Evolutionary conservation across 2,888 invertebrate genomes (phyloP), one percentile per base, ranked within the genome.

Genomic region (Strigamia transsilvanica): DNA sequence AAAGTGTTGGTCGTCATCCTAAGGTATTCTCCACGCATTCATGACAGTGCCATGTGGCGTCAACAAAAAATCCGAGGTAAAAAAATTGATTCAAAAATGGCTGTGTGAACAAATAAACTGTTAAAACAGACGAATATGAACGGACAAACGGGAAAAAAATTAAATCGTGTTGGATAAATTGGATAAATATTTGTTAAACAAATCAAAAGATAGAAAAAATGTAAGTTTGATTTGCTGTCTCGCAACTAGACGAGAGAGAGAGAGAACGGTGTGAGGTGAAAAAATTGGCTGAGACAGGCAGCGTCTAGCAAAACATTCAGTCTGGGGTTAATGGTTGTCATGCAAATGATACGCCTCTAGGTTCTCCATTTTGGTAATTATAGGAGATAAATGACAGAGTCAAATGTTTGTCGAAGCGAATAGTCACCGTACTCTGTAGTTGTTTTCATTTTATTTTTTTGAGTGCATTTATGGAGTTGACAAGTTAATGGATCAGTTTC

Each of bases 271-370:
- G n/a, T 34, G 7, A 34, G 7, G 34, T 34, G n/a, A n/a, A 34
- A 34, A 34, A 34, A 34, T 34, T 34, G n/a, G n/a, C n/a, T n/a
- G n/a, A n/a, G n/a, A n/a, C n/a, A n/a, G n/a, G n/a, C n/a, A n/a
- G n/a, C n/a, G n/a, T n/a, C 66, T 23, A 66, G 27, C 27, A 66
- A 66, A 66, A 66, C 66, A 66, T 27, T 21, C 66, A 66, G 23
- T 15, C 10, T 23, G 66, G 23, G 66, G 66, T 66, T 32, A 66
- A 66, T 66, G 66, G 6, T 66, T 66, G 66, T 66, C 66, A 66
- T 66, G 66, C 66, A 66, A 66, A 66, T 66, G 23, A 66, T 27
- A n/a, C 23, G 66, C 66, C 66, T 66, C 66, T 66, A 66, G 66
- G 13, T 66, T 27, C 13, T 21, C 23, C 23, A 9, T 15, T 66